Evolutionary conservation across 2,888 invertebrate genomes (phyloP), one percentile per base, ranked within the genome.

Genomic region (Noctuana brunneofusca): DNA sequence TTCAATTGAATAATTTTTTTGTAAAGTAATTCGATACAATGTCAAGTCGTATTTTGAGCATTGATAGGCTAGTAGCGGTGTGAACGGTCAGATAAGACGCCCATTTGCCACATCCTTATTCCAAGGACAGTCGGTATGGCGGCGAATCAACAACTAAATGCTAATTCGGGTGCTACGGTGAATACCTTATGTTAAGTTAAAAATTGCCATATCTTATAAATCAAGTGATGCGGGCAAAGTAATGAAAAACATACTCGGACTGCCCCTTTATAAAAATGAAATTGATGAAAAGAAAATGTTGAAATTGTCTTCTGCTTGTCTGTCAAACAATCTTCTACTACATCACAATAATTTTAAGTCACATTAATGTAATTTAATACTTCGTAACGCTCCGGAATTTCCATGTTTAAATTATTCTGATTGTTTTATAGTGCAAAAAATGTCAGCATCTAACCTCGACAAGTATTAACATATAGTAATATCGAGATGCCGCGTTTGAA

Each of bases 101-200:
- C 75, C 75, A 79, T 81, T 85, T 77, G 79, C 76, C 71, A 87
- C 85, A 89, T 89, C 89, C 89, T 88, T 84, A 88, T 87, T 84
- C 84, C 89, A 90, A 89, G 89, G 90, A 86, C 89, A 80, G 71
- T 68, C 77, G 72, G 71, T 67, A 69, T 60, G 76, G 68, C 71
- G 75, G 73, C 78, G 79, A 79, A 80, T 83, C 80, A 81, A 80
- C 82, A 79, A 80, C 81, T 74, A 84, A 88, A 89, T 89, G 89
- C 83, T 88, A 89, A 88, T 89, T 83, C 79, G 79, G 76, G 76
- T 70, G 80, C 83, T 81, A 81, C 80, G 75, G 76, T 84, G 89
- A 89, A 88, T 89, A 87, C 81, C 79, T 81, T 86, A 88, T 86
- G 79, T 68, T 83, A 75, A 78, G 74, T 78, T 77, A 78, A 80